Conservation (phyloP, 2,113 vertebrate species). For the Oriolus oriolus region DNA sequence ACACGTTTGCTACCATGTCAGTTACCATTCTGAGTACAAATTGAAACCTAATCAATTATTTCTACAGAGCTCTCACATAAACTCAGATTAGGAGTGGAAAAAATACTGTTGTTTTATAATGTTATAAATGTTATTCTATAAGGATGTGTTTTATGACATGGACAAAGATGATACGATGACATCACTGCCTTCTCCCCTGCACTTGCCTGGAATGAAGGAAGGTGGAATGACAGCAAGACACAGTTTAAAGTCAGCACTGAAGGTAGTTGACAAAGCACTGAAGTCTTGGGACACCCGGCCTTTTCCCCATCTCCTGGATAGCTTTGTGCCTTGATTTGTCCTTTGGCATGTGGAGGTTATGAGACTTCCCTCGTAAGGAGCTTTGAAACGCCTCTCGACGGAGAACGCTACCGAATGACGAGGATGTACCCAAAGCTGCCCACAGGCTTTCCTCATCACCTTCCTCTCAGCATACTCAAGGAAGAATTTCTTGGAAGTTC, state of each 20-base stretch:
- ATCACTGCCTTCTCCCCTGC: not conserved
- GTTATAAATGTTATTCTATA: not conserved
- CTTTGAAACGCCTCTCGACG: not conserved
- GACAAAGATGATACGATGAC: not conserved
- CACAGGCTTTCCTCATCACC: not conserved
- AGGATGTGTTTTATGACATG: not conserved
- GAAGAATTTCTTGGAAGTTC: not conserved
- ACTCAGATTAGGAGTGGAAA: not conserved
- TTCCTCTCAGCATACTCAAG: not conserved
- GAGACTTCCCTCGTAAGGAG: not conserved
- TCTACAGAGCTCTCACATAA: not conserved
- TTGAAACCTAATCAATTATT: slow-evolving; percentile 27
- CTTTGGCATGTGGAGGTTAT: not conserved
- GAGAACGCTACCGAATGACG: not conserved
- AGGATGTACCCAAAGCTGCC: not conserved
- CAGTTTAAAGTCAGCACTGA: not conserved
- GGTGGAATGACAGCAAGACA: not conserved
- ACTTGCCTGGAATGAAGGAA: not conserved
- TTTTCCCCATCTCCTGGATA: not conserved
- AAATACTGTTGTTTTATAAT: not conserved
- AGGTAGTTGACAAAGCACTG: not conserved
- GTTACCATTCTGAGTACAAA: not conserved
- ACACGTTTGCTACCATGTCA: not conserved
- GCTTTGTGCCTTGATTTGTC: not conserved
- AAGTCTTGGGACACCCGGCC: not conserved